Base-by-base conservation (phyloP, 2,888 invertebrate species). In the Torymus texanus region DNA sequence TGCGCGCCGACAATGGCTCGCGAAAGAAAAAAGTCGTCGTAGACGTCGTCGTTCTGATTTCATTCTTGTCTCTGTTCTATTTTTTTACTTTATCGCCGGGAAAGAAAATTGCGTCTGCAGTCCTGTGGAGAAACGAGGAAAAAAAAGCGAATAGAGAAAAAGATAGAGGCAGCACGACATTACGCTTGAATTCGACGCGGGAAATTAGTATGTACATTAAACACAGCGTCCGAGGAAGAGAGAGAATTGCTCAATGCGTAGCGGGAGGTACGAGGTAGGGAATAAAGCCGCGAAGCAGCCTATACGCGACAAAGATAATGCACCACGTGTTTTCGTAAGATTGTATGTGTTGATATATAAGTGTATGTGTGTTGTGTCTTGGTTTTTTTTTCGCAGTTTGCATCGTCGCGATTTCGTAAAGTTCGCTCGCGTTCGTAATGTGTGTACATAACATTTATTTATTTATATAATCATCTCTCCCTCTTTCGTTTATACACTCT, bases 271-370 rank as follows among this genome's bases (percentile, higher is more conserved):
- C 59, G 51, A 75, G 66, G 59, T 53, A 16, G 62, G 65, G 65
- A 2, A 74, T 75, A 59, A 75, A 75, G 59, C 66, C n/a, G 67
- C 75, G 75, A 59, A 75, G 67, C 67, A 61, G 67, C 59, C 24
- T 62, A 29, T 62, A 29, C 59, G 59, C 74, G 5, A 41, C 41
- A 41, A 41, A 41, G 41, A 41, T 41, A 41, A 41, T 41, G 41
- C 41, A 41, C 41, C 41, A 5, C 41, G 41, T 41, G 41, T 41
- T 41, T 41, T 41, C 41, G 41, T 41, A 41, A 41, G 41, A 41
- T 5, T 41, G 41, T 41, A 66, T 56, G n/a, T 55, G 50, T 24
- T 21, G 13, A 10, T 24, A 50, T 51, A n/a, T 53, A 11, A 24
- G 12, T 53, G 18, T 51, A 2, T 16, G 14, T 61, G 2, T 53